Evolutionary conservation across 2,888 invertebrate genomes (phyloP), one percentile per base, ranked within the genome.

Genomic region (Campopleginae sp.): DNA sequence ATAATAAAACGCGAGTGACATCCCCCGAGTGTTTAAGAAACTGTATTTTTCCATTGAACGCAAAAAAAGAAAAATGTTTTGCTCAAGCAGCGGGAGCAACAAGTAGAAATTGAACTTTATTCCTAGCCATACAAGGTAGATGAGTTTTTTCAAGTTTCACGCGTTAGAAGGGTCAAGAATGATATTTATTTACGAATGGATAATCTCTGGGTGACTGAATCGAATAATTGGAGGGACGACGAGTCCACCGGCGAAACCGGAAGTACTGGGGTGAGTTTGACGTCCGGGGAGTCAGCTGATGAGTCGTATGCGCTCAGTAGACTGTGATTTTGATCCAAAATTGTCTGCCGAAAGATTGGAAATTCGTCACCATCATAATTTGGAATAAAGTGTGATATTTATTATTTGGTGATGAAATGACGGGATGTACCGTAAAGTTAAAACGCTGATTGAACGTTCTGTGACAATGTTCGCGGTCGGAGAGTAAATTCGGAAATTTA

Each of bases 361-460:
- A 27, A 27, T 14, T 27, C 23, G 5, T 58, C n/a, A 27, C 2
- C 14, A 58, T 58, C 58, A 27, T 1, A 0, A 58, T 23, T 5
- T 12, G 27, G 14, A 58, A 12, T 58, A 4, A 27, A 27, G 23
- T 58, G 2, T 58, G 2, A 27, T 5, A 2, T 10, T 54, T 54
- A 23, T 19, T 31, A 5, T 17, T 23, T 38, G 0, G 7, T 38
- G 1, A 38, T 10, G 38, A 38, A 38, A 8, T 38, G 8, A 0
- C 38, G 14, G 46, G 27, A 23, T 75, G 70, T 88, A 92, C 92
- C 86, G 91, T 92, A 38, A 90, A 80, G 48, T 89, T 89, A 12
- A 76, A 71, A 38, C 86, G 84, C 6, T 89, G 86, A 33, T 82
- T 71, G 27, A 88, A 90, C 6, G 90, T 90, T 51, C 89, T 87